Percentiles rank a stretch among this genome's conserved stretches.
phyloP scores from a whole-genome alignment of 2,797 vertebrate species.

The Lithobates sylvaticus region DNA sequence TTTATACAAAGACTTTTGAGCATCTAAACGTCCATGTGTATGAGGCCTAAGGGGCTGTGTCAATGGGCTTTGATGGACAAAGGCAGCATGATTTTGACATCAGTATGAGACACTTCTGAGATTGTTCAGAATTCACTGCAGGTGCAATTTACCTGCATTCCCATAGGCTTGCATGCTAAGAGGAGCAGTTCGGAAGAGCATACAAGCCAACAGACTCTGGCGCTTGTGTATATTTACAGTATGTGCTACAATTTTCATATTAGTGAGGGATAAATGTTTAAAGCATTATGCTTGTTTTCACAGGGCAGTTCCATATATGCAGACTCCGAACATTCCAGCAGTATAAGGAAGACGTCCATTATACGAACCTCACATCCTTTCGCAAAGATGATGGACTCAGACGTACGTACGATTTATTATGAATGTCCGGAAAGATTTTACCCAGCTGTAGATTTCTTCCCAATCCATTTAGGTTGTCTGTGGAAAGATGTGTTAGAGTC shows the following conservation, averaged over 20 bases:
- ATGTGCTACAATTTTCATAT: neutral
- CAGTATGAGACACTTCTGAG: too few species aligned
- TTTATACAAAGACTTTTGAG: too few species aligned
- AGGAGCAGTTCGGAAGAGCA: too few species aligned
- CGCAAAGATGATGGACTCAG: conserved; percentile 83
- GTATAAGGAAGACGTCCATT: conserved; percentile 51
- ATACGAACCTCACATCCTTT: conserved; percentile 62
- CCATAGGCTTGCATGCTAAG: too few species aligned
- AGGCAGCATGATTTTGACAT: too few species aligned
- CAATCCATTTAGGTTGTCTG: neutral
- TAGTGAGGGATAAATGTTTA: neutral
- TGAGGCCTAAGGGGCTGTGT: too few species aligned
- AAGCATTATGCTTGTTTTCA: neutral
- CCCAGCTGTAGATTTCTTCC: neutral
- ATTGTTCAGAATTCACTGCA: too few species aligned
- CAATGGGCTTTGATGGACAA: too few species aligned
- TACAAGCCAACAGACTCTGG: too few species aligned
- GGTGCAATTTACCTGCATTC: too few species aligned
- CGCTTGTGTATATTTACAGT: too few species aligned
- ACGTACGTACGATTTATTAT: conserved; percentile 77
- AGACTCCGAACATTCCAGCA: conserved; percentile 44
- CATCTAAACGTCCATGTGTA: too few species aligned
- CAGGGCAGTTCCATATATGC: conserved; percentile 52
- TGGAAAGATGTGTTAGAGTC: neutral
- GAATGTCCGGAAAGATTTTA: neutral